phyloP scores from a whole-genome alignment of 2,888 invertebrate genomes.

The Oligia strigilis region DNA sequence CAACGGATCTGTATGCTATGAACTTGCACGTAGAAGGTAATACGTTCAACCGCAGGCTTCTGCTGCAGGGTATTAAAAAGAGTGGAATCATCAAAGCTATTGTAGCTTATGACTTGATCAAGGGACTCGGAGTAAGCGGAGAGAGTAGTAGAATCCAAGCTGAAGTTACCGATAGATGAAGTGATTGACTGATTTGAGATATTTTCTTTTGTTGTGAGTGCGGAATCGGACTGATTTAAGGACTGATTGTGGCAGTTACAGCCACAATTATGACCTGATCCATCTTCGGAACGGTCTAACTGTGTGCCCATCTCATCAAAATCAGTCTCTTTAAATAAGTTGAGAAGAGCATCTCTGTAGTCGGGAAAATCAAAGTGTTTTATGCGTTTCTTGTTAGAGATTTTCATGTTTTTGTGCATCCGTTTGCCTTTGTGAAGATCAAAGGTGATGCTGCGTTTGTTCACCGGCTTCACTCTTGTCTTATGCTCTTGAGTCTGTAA shows the following conservation, averaged over 20 bases:
- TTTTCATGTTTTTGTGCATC: conserved; percentile 67
- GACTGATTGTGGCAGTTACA: conserved; percentile 77
- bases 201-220: conserved; percentile 75
- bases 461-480: conserved; percentile 44
- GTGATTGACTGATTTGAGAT: conserved; percentile 80
- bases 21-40: conserved; percentile 86
- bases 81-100: conserved; percentile 84
- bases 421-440: conserved; percentile 70
- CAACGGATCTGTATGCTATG: conserved; percentile 84
- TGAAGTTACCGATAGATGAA: conserved; percentile 87
- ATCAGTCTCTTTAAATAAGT: conserved; percentile 75
- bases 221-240: conserved; percentile 76
- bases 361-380: conserved; percentile 86
- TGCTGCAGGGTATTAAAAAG: conserved; percentile 79
- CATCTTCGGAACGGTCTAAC: conserved; percentile 48
- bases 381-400: conserved; percentile 80
- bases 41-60: conserved; percentile 84
- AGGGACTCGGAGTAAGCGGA: conserved; percentile 86
- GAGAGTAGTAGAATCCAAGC: conserved; percentile 81
- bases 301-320: conserved; percentile 58
- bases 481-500: conserved; percentile 68
- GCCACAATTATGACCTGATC: conserved; percentile 64
- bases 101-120: conserved; percentile 84
- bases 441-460: conserved; percentile 67
- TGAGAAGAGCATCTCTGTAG: conserved; percentile 81